Evolutionary conservation across 2,888 invertebrate species (phyloP), one percentile per base, ranked within the genome.

Genomic region (Sinhomidia bicolor): DNA sequence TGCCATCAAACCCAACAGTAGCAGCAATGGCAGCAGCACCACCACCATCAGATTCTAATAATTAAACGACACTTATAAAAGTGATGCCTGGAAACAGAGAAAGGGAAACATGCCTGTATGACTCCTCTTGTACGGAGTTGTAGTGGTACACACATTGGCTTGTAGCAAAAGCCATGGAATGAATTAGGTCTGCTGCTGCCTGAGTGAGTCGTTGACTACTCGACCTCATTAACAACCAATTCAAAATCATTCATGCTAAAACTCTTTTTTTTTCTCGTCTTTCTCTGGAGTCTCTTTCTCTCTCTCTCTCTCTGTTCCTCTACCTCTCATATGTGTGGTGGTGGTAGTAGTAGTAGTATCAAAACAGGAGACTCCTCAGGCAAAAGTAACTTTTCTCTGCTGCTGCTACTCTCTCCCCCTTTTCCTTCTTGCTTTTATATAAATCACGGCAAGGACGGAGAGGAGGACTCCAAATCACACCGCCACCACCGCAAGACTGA

Each of bases 211-310:
- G 44, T 85, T 60, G 84, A 60, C 79, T 51, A 85, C 88, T 76
- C 88, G 83, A 88, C 88, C 88, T 88, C 88, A 88, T 88, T 88
- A 88, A 78, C 82, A 88, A 41, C 83, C 88, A 88, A 88, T 88
- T 88, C 60, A 88, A 88, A 88, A 68, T 78, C 78, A 78, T 82
- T 83, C 88, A 88, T 65, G 88, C 88, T 74, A 60, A 78, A 88
- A 79, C 47, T 47, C 44, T 85, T 85, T 86, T 85, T 54, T 86
- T 47, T n/a, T n/a, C n/a, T n/a, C n/a, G n/a, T n/a, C n/a, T 44
- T 78, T 78, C 74, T 84, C 71, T 23, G 26, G 12, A 51, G 44
- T 44, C 44, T 44, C 17, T 17, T 36, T 74, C 68, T 44, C 41
- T 32, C 32, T 32, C 65, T 71, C 47, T 68, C 41, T 20, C 68